Evolutionary conservation across 23 tunicate species (phyloP).

Genomic region (Corella eumyota): DNA sequence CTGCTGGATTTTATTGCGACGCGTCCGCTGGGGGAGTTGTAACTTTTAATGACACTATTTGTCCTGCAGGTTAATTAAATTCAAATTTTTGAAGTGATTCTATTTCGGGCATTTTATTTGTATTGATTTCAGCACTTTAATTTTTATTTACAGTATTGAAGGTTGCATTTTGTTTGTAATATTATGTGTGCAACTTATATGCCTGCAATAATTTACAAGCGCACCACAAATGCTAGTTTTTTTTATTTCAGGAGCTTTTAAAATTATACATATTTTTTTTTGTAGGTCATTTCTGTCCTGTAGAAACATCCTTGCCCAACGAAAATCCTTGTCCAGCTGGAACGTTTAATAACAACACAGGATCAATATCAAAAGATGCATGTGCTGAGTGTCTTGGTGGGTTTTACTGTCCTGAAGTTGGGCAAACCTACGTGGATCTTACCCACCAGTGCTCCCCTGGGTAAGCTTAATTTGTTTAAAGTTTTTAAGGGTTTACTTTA

Average conservation of each 20-base stretch:
- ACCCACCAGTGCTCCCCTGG: conserved; percentile 30
- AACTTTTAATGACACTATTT: conserved; percentile 51
- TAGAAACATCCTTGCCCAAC: conserved; percentile 16
- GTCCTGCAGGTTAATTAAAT: conserved; percentile 47
- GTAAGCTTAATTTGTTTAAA: conserved; percentile 17
- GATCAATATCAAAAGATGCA: conserved; percentile 15
- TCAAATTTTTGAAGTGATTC: no score
- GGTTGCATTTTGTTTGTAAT: no score
- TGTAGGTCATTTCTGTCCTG: conserved; percentile 75
- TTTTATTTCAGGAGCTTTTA: neutral
- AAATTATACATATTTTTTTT: neutral
- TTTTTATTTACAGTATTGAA: no score
- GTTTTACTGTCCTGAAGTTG: conserved; percentile 52
- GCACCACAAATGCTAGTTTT: no score
- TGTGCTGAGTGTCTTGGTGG: conserved; percentile 63
- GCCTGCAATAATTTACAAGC: no score
- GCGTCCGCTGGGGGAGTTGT: conserved; percentile 59
- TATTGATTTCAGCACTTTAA: no score
- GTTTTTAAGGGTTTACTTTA: neutral
- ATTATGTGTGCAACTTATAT: no score
- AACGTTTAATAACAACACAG: conserved; percentile 49
- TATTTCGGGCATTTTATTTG: no score
- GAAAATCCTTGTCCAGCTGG: conserved; percentile 64
- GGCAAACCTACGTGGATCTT: conserved; percentile 12
- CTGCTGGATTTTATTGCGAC: conserved; percentile 91